Evolutionary conservation across 2,797 vertebrate species (phyloP), one percentile per base, ranked within the genome.

Genomic region (Diceros bicornis): DNA sequence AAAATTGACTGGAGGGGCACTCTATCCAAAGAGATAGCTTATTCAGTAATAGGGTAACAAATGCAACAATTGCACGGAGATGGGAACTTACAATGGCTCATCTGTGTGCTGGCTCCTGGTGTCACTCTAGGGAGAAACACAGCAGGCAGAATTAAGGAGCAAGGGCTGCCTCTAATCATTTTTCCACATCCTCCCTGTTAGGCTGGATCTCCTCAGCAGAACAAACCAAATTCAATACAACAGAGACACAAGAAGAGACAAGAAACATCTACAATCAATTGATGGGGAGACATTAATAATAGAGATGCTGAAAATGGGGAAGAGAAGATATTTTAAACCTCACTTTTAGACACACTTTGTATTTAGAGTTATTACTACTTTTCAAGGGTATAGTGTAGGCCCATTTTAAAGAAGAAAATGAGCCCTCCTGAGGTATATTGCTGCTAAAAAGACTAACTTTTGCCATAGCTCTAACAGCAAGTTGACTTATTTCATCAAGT

Each of bases 101-200:
- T 87, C 92, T 1, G 50, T 0, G 0, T 84, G 89, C 95, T 94
- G 92, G 89, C 47, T 83, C 74, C 61, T 29, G 69, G 72, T 14
- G 32, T 96, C 74, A 50, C 81, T 69, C 72, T 79, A 32, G 96
- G 89, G 34, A 1, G 89, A 27, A 41, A 89, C 62, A 64, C 93
- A 91, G 95, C 90, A 96, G 98, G 86, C 82, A 82, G 98, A 98
- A 98, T 93, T 98, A 98, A 98, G 96, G 91, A 96, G 86, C 59
- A 21, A 83, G 89, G 61, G 37, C 57, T 62, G 81, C 57, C 92
- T 94, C 89, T 90, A 87, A 90, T 89, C 37, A 55, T n/a, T 82
- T 88, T 71, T 71, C 77, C 77, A 94, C n/a, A 88, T 72, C 79
- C 86, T 93, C 44, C 81, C 71, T 44, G 10, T 32, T 47, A 72